Evolutionary conservation across 2,113 vertebrate species (phyloP).

Genomic region (Phaetusa simplex): DNA sequence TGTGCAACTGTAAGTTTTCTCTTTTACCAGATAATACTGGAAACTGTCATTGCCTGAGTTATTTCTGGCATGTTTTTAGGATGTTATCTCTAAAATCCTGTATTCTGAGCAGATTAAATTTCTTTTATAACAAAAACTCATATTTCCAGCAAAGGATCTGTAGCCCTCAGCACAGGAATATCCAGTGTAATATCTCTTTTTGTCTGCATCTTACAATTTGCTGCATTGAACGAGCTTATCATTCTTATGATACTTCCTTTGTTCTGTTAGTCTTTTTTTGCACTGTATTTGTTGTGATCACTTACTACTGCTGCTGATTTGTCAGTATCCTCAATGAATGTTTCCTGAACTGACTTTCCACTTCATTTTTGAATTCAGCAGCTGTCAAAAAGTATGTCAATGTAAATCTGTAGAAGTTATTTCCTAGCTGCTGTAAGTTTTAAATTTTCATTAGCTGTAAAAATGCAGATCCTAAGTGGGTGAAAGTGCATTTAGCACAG

Average conservation of each 20-base stretch:
- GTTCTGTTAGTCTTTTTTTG: slow-evolving; percentile 32
- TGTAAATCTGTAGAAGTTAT: background rate
- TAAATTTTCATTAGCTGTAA: background rate
- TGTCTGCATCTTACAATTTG: background rate
- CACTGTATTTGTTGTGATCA: slow-evolving; percentile 8
- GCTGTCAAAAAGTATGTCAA: background rate
- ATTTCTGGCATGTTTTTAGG: background rate
- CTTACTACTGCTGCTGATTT: slow-evolving; percentile 23
- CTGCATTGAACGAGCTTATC: background rate
- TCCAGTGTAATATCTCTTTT: background rate
- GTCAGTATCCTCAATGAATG: background rate
- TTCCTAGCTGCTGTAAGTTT: background rate
- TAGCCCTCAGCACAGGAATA: background rate
- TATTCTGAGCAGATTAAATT: background rate
- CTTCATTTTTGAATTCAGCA: background rate
- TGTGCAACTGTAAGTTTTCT: background rate
- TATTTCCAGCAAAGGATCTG: background rate
- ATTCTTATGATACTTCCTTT: background rate
- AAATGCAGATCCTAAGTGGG: background rate
- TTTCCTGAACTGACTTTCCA: slow-evolving; percentile 25
- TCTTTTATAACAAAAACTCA: background rate
- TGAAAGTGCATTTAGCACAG: background rate
- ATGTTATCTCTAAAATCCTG: background rate
- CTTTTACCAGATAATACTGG: background rate
- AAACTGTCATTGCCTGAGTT: background rate